These are phyloP conservation scores for Pampusana beccarii DNA, from an alignment of 2,113 vertebrate species.

Conservation along the genomic window DNA sequence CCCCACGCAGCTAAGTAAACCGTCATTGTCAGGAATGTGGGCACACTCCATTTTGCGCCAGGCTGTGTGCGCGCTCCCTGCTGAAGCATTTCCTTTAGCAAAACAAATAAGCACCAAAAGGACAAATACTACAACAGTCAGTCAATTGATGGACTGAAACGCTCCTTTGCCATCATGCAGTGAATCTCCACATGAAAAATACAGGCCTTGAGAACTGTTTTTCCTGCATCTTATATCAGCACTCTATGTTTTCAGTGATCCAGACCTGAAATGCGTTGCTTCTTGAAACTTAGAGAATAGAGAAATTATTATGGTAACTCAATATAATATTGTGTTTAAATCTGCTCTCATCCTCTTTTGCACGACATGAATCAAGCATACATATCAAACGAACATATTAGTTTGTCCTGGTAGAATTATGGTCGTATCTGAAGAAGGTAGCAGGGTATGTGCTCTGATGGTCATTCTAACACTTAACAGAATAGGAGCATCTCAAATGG, in stretches of 20 bases:
- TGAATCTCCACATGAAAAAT: neutral
- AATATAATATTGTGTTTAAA: neutral
- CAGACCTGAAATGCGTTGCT: fast-evolving
- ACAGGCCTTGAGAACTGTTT: neutral
- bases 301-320: neutral
- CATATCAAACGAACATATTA: too few species aligned
- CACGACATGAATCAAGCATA: neutral
- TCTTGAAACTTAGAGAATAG: neutral
- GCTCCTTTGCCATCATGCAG: neutral
- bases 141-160: neutral
- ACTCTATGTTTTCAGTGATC: neutral
- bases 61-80: slow-evolving; percentile 8
- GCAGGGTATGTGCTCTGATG: neutral
- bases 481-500: neutral
- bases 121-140: slow-evolving; percentile 49
- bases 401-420: neutral
- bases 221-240: neutral
- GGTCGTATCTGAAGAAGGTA: neutral
- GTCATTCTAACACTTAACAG: neutral
- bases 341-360: neutral
- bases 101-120: neutral
- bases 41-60: neutral
- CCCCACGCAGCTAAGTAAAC: slow-evolving; percentile 37
- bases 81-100: slow-evolving; percentile 42
- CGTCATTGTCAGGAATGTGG: slow-evolving; percentile 28